Evolutionary conservation across 2,113 vertebrate genomes (phyloP), one percentile per base, ranked within the genome.

Genomic region (Channa argus): DNA sequence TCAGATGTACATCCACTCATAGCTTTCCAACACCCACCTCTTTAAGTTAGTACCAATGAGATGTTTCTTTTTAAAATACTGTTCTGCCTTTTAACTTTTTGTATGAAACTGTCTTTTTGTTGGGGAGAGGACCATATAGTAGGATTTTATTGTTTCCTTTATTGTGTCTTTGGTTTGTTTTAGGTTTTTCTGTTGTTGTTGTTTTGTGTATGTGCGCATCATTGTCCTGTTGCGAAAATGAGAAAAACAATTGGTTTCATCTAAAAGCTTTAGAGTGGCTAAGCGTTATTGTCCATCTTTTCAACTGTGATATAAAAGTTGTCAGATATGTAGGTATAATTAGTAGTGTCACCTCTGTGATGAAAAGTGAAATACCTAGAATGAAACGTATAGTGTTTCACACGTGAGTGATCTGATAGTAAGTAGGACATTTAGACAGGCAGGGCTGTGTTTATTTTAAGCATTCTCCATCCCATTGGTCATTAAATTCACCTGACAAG

Each of bases 391-490:
- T 47, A 44, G 37, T 24, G 38, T 71, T 71, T 60, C 70, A 53
- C 65, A 71, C 56, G 43, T 54, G 59, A 79, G 73, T 63, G 80
- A 54, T 80, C 44, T 67, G 44, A 12, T 62, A 54, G 75, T 83
- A 89, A 91, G 74, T 91, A 76, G 84, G 81, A 53, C 73, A 59
- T 80, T 85, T 73, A 60, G 58, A 55, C 68, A 66, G 61, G 11
- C 60, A 46, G 64, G 14, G 50, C 45, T 50, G 68, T 66, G 84
- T 90, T 88, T 93, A 93, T 93, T 94, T 94, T 91, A 84, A 84
- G 86, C 82, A 71, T 81, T 79, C 81, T 74, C 37, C 12, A n/a
- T 86, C 80, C 63, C 71, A 80, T 60, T 74, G 80, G 71, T 82
- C 77, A 81, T 86, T 88, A 87, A 79, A 84, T 80, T 88, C 86